Base-by-base conservation (phyloP, 1,140 invertebrate species). In the Thalassaphorura encarpata region DNA sequence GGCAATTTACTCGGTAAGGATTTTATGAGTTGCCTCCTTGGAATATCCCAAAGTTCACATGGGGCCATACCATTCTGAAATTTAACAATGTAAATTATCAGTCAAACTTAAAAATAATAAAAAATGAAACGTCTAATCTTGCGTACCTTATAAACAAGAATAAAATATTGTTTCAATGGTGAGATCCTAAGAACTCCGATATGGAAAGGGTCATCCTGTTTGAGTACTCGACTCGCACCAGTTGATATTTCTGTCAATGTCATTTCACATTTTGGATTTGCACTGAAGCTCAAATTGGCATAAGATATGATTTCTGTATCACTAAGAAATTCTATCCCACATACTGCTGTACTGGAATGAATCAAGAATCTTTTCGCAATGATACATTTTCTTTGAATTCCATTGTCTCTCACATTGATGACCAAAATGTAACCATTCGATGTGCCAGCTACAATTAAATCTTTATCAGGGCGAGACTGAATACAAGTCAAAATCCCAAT, bases 231-330 rank as follows among this genome's bases (percentile, higher is more conserved):
- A 16, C 26, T 49, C 21, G 52, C 51, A 19, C 62, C 62, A 15
- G 51, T 50, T 23, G 5, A 27, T 23, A 61, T 28, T 26, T 64
- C 58, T 0, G 59, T 61, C 18, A 64, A 16, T 11, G 45, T 46
- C 39, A 64, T 42, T 45, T 64, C 62, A 23, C 62, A 64, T 47
- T 64, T 64, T 36, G 59, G 59, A 54, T 61, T 64, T 1, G 58
- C 49, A 18, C 58, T 61, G 47, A 61, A 61, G 26, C 53, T 61
- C 4, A 64, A 28, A 33, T 64, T 64, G 15, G 58, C 43, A 29
- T 51, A 64, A 2, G 56, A 48, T 23, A 64, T 33, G 6, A 61
- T 48, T 56, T 55, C 52, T 16, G 21, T 31, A 8, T 64, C 56
- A 2, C 47, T 48, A 1, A 59, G 46, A 42, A 53, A 55, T 52